Evolutionary conservation across 2,888 invertebrate species (phyloP).

Genomic region (Pheosia gnoma): DNA sequence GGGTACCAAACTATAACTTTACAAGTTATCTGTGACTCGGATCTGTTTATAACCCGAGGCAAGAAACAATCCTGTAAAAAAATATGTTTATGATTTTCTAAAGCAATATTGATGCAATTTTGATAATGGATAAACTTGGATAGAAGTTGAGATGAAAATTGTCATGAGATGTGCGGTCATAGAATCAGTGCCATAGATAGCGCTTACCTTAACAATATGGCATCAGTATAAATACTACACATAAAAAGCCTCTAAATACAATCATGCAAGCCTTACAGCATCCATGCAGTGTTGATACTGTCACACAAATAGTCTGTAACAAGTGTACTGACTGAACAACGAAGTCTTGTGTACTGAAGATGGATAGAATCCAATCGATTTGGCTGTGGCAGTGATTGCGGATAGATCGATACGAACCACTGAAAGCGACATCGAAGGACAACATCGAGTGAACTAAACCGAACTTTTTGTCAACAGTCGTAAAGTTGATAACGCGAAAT

Average conservation of each 20-base stretch:
- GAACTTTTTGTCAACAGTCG: conserved; percentile 42
- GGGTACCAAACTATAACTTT: too few relatives aligned
- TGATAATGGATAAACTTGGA: conserved; percentile 10
- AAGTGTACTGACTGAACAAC: conserved; percentile 60
- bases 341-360: conserved; percentile 61
- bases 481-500: too few relatives aligned
- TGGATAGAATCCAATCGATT: conserved; percentile 64
- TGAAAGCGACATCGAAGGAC: conserved; percentile 82
- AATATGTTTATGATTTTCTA: not conserved
- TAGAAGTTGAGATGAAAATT: conserved; percentile 15
- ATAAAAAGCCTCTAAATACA: conserved; percentile 77
- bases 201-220: conserved; percentile 35
- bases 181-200: conserved; percentile 54
- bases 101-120: conserved; percentile 9
- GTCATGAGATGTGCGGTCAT: conserved; percentile 22
- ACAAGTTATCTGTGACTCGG: not conserved
- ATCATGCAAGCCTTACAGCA: conserved; percentile 77
- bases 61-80: not conserved
- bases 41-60: conserved; percentile 6
- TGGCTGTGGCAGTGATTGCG: conserved; percentile 73
- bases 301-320: conserved; percentile 55
- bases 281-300: conserved; percentile 76
- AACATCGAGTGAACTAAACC: conserved; percentile 78
- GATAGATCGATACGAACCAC: conserved; percentile 79
- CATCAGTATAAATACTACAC: conserved; percentile 67